These are phyloP conservation scores for Folsomia manolachei DNA, from an alignment of 2,888 invertebrate genomes.

Conservation along the genomic window DNA sequence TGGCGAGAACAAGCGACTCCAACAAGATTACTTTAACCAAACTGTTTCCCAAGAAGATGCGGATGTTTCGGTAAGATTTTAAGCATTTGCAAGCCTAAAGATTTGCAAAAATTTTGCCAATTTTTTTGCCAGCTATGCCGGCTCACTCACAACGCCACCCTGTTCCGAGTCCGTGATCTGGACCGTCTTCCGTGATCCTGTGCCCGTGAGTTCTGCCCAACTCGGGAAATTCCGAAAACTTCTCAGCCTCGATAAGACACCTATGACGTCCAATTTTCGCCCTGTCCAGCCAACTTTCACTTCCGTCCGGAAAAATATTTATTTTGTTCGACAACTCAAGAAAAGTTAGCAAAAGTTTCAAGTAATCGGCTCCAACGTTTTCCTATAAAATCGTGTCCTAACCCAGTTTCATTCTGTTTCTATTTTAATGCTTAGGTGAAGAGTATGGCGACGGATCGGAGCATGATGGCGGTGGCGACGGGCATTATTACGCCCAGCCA, in stretches of 20 bases:
- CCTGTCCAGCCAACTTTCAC: conserved; percentile 27
- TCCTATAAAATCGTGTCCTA: too few relatives aligned
- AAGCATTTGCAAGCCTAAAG: not conserved
- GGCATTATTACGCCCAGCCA: not conserved
- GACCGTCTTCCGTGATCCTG: conserved; percentile 36
- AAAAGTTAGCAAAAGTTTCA: conserved; percentile 11
- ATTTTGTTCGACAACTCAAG: conserved; percentile 15
- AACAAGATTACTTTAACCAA: conserved; percentile 22
- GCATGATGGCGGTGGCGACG: not conserved
- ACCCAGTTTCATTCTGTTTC: too few relatives aligned
- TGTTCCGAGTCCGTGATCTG: conserved; percentile 34
- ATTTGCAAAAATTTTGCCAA: not conserved
- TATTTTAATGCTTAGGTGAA: too few relatives aligned
- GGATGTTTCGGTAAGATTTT: conserved; percentile 21
- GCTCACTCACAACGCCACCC: conserved; percentile 36
- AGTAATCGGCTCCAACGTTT: too few relatives aligned
- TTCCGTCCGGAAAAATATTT: conserved; percentile 14
- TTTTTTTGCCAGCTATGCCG: conserved; percentile 27
- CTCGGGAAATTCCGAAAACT: conserved; percentile 27
- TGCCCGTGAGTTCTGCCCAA: conserved; percentile 27
- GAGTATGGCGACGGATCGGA: not conserved
- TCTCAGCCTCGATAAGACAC: not conserved
- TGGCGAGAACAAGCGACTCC: not conserved
- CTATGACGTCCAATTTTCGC: conserved; percentile 27
- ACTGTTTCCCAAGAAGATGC: conserved; percentile 30